Conservation (phyloP, 2,888 invertebrate species). For the Periphyllus acericola region DNA sequence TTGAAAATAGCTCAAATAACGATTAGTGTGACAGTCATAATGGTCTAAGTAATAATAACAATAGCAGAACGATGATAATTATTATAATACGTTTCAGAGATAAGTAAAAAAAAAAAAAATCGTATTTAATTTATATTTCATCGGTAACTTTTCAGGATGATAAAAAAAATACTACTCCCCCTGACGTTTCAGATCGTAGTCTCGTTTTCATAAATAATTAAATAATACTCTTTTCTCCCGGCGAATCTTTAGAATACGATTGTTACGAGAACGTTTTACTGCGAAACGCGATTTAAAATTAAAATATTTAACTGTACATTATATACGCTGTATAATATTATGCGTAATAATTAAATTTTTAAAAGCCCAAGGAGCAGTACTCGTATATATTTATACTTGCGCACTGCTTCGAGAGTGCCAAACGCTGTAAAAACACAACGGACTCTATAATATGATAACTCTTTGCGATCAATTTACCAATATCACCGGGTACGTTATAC, state of each 20-base stretch:
- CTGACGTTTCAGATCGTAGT: neutral
- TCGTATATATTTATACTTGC: too few relatives aligned
- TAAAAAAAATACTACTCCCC: neutral
- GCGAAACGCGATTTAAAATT: conserved; percentile 3
- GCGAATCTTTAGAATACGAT: neutral
- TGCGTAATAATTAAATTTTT: too few relatives aligned
- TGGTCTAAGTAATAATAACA: neutral
- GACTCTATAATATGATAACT: too few relatives aligned
- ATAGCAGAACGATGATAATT: neutral
- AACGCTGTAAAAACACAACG: too few relatives aligned
- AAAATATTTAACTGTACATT: neutral
- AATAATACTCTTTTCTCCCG: neutral
- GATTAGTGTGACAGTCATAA: neutral
- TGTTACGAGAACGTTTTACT: neutral
- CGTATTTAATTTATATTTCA: neutral
- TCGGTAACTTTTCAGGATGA: neutral
- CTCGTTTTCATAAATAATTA: neutral
- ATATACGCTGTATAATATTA: too few relatives aligned
- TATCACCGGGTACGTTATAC: neutral
- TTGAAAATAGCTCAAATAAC: neutral
- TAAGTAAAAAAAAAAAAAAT: neutral
- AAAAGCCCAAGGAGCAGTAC: too few relatives aligned
- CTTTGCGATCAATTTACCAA: too few relatives aligned
- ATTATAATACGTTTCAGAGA: neutral
- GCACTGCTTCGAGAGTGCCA: too few relatives aligned